A percentile compares a stretch with the other conserved stretches of the same genome.
phyloP scores from a whole-genome alignment of 2,113 vertebrate species.

The Nanger granti region DNA sequence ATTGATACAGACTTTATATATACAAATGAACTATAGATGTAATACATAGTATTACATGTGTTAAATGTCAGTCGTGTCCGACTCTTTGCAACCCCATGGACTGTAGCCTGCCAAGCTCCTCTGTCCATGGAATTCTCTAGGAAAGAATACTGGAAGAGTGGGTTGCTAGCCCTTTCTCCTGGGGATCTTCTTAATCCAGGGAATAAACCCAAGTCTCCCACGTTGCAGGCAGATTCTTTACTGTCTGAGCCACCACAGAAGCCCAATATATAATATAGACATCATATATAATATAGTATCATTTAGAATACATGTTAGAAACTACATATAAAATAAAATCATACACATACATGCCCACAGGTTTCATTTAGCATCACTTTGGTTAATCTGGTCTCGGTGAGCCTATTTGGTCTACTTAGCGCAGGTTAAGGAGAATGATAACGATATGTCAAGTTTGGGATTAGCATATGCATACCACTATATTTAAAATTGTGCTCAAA shows the following conservation, averaged over 20 bases:
- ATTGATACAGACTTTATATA: neutral
- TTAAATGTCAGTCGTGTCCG: rapidly evolving
- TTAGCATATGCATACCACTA: too few species aligned
- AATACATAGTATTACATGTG: neutral
- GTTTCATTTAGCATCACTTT: neutral
- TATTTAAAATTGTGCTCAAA: neutral
- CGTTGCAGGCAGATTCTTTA: neutral
- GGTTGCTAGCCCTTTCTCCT: neutral
- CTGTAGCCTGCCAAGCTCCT: neutral
- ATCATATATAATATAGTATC: neutral
- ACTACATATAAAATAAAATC: neutral
- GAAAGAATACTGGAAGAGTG: neutral
- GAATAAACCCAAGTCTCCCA: neutral
- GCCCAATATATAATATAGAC: neutral
- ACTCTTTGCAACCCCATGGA: neutral
- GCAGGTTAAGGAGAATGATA: neutral
- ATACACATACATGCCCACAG: neutral
- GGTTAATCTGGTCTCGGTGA: neutral
- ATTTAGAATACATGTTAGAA: neutral
- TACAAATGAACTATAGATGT: neutral
- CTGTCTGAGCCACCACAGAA: neutral
- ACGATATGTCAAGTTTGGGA: neutral
- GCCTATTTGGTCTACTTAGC: neutral
- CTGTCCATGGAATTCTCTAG: neutral
- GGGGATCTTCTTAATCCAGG: neutral